Conservation (phyloP, 2,113 vertebrate species). For the Onychorhynchus coronatus region DNA sequence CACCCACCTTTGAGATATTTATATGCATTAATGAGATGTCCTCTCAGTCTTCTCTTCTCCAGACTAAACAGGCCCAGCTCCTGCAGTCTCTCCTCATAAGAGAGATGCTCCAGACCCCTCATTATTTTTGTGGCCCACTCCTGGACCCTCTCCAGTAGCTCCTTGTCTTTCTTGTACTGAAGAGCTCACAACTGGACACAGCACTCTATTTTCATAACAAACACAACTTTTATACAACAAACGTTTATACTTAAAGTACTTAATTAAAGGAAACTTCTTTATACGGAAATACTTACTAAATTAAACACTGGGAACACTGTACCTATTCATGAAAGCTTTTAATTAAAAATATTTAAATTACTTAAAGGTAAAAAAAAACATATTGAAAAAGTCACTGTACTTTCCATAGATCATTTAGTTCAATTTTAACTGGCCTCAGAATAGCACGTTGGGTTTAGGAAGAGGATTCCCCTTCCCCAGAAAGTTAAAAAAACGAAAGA, state of each 20-base stretch:
- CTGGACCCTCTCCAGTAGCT: not conserved
- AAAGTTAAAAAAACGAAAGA: not conserved
- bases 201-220: not conserved
- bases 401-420: not conserved
- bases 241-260: not conserved
- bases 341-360: slow-evolving; percentile 32
- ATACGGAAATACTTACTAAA: slow-evolving; percentile 4
- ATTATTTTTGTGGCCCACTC: not conserved
- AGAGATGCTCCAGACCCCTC: not conserved
- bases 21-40: not conserved
- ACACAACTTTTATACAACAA: not conserved
- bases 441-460: not conserved
- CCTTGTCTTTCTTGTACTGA: not conserved
- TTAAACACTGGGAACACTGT: not conserved
- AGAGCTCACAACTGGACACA: not conserved
- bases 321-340: not conserved
- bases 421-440: not conserved
- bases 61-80: not conserved
- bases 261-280: slow-evolving; percentile 1
- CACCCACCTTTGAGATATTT: not conserved
- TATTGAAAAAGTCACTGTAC: not conserved
- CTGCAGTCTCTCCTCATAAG: not conserved
- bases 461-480: not conserved
- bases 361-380: not conserved
- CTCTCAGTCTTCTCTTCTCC: not conserved